Percentiles rank a stretch among this genome's conserved stretches.
These are phyloP conservation scores for Nemurella pictetii DNA, from an alignment of 2,888 invertebrate genomes.

Conservation along the genomic window DNA sequence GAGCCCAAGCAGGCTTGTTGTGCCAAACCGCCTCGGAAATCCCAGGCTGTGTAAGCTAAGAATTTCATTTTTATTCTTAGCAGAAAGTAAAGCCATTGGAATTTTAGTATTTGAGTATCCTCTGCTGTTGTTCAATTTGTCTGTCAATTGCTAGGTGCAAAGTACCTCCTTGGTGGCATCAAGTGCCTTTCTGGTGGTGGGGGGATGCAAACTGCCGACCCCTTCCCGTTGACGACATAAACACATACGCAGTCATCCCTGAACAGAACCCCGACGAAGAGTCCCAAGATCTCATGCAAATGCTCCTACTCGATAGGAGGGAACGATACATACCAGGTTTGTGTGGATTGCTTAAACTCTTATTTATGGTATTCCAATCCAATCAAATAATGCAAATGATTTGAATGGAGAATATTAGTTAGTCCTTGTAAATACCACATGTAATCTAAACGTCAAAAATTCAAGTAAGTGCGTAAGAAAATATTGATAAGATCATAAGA, in stretches of 20 bases:
- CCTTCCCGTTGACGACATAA: background rate
- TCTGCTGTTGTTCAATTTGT: no score
- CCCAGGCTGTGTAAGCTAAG: conserved; percentile 56
- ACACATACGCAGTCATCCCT: conserved; percentile 3
- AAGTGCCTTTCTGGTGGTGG: conserved; percentile 22
- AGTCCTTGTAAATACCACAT: no score
- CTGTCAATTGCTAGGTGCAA: conserved; percentile 2
- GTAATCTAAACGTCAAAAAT: no score
- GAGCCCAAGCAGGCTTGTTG: background rate
- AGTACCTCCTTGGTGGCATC: conserved; percentile 16
- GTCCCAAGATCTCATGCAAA: background rate
- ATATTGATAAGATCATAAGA: no score
- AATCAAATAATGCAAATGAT: no score
- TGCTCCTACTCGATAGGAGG: background rate
- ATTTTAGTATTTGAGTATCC: no score
- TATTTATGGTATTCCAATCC: no score
- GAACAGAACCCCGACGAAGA: conserved; percentile 5
- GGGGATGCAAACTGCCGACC: background rate
- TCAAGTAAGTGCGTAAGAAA: no score
- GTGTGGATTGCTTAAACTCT: background rate
- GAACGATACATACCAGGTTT: conserved; percentile 27
- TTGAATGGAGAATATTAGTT: no score
- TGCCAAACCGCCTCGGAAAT: conserved; percentile 50
- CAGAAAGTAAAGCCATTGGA: no score
- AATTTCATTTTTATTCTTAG: background rate